These are phyloP conservation scores for Caerostris darwini DNA, from an alignment of 1,140 invertebrate species.

Conservation along the genomic window DNA sequence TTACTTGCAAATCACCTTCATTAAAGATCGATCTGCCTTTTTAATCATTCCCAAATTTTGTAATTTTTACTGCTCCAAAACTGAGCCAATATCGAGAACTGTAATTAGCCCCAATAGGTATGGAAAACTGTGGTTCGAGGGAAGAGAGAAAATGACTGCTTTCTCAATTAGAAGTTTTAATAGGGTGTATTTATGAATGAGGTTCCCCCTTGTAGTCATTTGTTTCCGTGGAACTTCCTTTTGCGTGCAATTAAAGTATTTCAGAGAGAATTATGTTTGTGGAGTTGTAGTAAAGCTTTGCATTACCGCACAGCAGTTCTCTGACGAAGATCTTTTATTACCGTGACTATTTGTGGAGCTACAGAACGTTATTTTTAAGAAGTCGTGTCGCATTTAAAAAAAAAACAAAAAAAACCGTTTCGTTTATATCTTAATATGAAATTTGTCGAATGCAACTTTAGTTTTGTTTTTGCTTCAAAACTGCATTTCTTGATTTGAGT, in stretches of 20 bases:
- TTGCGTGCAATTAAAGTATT: not conserved
- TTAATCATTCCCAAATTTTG: not conserved
- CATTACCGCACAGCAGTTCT: not conserved
- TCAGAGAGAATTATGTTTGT: not conserved
- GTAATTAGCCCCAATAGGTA: conserved; percentile 6
- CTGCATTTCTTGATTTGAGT: too few relatives aligned
- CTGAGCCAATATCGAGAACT: not conserved
- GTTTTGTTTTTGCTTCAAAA: too few relatives aligned
- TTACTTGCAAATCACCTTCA: conserved; percentile 14
- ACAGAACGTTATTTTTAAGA: too few relatives aligned
- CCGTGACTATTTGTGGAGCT: too few relatives aligned
- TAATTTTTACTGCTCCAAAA: not conserved
- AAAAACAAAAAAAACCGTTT: too few relatives aligned
- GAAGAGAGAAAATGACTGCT: not conserved
- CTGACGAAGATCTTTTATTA: not conserved
- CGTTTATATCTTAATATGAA: too few relatives aligned
- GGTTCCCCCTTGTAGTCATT: not conserved
- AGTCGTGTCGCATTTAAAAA: too few relatives aligned
- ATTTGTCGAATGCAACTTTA: too few relatives aligned
- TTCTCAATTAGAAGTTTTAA: conserved; percentile 19
- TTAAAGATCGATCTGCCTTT: not conserved
- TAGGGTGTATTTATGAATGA: not conserved
- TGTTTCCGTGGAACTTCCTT: not conserved
- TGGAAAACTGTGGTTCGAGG: not conserved
- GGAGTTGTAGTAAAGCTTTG: not conserved